Evolutionary conservation across 2,888 invertebrate genomes (phyloP), one percentile per base, ranked within the genome.

Genomic region (Augiades crinisus): DNA sequence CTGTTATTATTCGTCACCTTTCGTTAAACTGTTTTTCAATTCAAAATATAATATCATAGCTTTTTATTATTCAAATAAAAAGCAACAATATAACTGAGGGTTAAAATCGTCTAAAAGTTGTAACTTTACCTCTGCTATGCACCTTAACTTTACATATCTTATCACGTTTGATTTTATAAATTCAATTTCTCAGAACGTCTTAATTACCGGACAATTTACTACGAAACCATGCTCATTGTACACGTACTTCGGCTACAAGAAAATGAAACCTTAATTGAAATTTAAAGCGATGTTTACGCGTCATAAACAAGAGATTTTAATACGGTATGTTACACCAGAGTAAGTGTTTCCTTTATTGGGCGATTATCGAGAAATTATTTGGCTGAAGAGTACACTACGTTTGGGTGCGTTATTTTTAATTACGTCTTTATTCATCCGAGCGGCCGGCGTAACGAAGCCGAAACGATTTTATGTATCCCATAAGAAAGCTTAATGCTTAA

Each of bases 401-500:
- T 49, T 21, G 43, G 44, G 44, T 56, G 66, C 61, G 64, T 76
- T 75, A 75, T 69, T 71, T 80, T 78, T 76, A 77, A 79, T 81
- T 72, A 73, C 64, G 59, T 65, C 68, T 77, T 75, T 65, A 79
- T 72, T 79, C 72, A 72, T 65, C 59, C 54, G 59, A 51, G 59
- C 57, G 53, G 67, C 60, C 61, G 60, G 68, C 64, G 70, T 76
- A 74, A 76, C 69, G 70, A 74, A 65, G 70, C 64, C 65, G 62
- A 75, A 70, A 75, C 69, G 65, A 58, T 71, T 81, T 81, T 70
- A 81, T 75, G 65, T 69, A 62, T 56, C 61, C 63, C 72, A 67
- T 77, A 76, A 73, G 74, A 73, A 75, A 77, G 58, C 60, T 77
- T 75, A 75, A 78, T 72, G 68, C 67, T 66, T 72, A 74, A 74